Base-by-base conservation (phyloP, 2,113 vertebrate species). In the Lepus americanus region DNA sequence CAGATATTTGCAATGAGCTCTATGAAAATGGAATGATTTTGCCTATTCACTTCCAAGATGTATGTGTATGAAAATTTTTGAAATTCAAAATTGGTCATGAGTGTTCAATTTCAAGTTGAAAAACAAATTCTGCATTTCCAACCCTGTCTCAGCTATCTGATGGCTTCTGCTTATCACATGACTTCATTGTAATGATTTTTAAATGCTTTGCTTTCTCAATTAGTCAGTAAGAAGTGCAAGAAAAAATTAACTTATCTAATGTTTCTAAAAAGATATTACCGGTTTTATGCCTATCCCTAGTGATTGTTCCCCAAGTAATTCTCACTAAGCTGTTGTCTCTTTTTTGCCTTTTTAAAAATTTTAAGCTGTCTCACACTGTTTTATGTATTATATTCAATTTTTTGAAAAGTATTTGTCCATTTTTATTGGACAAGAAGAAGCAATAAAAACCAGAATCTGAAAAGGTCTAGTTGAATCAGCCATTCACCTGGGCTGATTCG, bases 21-120 rank as follows among this genome's bases (percentile, higher is more conserved):
- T 93, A 64, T 63, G 92, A 86, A 90, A 97, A 97, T 29, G 55
- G n/a, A 90, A 85, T 87, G 92, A 94, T 59, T 67, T 90, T 23
- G 55, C 20, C 55, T 29, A 36, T 77, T 94, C 53, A 69, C 14
- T 92, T 82, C 74, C 55, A 1, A 70, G 94, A 97, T 55, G 61
- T 77, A 19, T 86, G 80, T 86, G 74, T 44, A 53, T 53, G 96
- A 31, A 44, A 67, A 85, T 82, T 92, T 22, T 88, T 66, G 89
- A 96, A 93, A 92, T 36, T 91, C 0, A 0, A 84, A 74, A 78
- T 27, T 72, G 49, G 3, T 84, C 81, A 6, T 53, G 93, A 93
- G 90, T 23, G 9, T 27, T 76, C 36, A 6, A 83, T 96, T 96
- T 25, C 69, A 80, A 82, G 59, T 22, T 7, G 79, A 93, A 89